Conservation (phyloP, 2,113 vertebrate species). For the Vimba vimba region DNA sequence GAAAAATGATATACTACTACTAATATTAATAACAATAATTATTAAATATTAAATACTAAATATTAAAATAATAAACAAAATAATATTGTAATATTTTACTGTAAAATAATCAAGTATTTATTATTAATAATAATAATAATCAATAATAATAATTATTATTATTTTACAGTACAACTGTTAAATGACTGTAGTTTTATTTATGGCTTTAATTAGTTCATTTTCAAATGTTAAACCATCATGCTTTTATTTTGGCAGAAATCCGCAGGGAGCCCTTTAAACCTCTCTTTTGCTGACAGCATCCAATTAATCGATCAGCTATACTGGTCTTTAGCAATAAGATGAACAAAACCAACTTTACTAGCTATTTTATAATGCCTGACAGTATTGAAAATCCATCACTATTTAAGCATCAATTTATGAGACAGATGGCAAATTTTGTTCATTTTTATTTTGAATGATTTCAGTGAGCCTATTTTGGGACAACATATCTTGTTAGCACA, state of each 20-base stretch:
- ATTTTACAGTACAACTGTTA: neutral
- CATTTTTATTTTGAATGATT: neutral
- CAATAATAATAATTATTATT: neutral
- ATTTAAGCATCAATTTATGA: neutral
- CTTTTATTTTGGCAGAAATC: conserved; percentile 1
- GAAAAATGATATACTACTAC: no score
- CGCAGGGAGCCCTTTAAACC: neutral
- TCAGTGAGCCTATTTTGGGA: conserved; percentile 11
- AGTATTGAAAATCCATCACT: conserved; percentile 14
- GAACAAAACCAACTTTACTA: neutral
- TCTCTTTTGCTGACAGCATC: neutral
- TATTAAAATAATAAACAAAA: neutral
- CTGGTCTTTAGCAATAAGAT: neutral
- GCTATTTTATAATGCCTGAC: neutral
- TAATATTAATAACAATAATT: neutral
- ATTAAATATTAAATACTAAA: no score
- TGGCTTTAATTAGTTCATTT: neutral
- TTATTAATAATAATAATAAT: neutral
- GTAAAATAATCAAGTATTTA: neutral
- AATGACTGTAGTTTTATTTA: neutral
- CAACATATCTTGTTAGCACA: conserved; percentile 24
- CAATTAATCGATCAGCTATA: neutral
- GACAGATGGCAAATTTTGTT: conserved; percentile 1
- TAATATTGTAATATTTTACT: neutral
- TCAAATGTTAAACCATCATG: neutral